phyloP scores from a whole-genome alignment of 2,888 invertebrate genomes.

The Nemotelus pantherinus region DNA sequence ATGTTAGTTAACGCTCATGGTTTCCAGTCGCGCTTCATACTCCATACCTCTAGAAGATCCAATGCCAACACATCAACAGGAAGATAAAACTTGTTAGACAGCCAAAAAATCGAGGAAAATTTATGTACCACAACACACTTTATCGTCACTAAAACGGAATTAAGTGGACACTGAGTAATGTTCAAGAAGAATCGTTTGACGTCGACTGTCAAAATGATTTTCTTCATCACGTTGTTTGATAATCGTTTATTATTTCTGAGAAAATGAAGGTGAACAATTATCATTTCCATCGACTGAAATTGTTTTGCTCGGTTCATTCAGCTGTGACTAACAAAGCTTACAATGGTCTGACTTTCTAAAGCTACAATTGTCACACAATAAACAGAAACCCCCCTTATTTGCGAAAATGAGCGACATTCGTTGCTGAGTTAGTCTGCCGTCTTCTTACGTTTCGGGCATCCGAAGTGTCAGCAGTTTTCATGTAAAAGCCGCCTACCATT shows the following conservation, averaged over 20 bases:
- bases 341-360: neutral
- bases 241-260: neutral
- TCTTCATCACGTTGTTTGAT: neutral
- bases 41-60: no score
- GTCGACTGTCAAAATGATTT: neutral
- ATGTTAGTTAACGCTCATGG: no score
- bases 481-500: neutral
- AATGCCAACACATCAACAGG: no score
- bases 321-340: no score
- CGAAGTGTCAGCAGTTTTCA: neutral
- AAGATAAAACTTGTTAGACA: no score
- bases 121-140: no score
- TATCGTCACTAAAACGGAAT: no score
- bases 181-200: neutral
- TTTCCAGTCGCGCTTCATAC: no score
- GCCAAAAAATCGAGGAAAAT: no score
- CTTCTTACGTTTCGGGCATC: neutral
- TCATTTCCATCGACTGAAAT: neutral
- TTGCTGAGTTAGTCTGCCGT: neutral
- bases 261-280: neutral
- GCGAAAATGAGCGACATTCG: neutral
- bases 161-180: neutral
- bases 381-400: neutral
- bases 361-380: neutral
- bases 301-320: neutral